A percentile compares a stretch with the other conserved stretches of the same genome.
phyloP scores from a whole-genome alignment of 2,888 invertebrate genomes.

The Troides helena region DNA sequence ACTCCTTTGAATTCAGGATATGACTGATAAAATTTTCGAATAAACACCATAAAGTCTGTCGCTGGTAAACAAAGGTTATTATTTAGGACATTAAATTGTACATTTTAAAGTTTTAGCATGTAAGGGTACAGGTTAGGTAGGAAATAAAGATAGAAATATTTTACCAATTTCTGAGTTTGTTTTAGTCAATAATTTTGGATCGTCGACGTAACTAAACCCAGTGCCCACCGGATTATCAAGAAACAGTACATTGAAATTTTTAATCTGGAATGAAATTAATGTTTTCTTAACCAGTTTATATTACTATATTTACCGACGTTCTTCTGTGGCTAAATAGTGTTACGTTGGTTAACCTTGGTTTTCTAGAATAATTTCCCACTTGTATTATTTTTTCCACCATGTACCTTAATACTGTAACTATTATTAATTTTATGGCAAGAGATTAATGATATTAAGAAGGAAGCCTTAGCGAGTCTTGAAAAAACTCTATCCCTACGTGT shows the following conservation, averaged over 20 bases:
- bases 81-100: not conserved
- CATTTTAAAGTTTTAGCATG: no score
- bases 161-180: not conserved
- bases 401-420: no score
- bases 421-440: no score
- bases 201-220: conserved; percentile 90
- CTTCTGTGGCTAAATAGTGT: no score
- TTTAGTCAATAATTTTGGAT: conserved; percentile 33
- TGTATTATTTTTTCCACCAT: no score
- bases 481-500: no score
- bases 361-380: no score
- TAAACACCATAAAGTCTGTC: not conserved
- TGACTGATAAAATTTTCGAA: not conserved
- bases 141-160: not conserved
- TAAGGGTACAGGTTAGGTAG: not conserved
- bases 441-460: no score
- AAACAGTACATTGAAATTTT: conserved; percentile 90
- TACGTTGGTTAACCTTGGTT: no score
- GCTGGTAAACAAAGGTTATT: not conserved
- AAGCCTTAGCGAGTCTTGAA: no score
- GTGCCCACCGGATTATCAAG: conserved; percentile 95
- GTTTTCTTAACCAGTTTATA: not conserved
- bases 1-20: not conserved
- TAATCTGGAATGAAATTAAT: conserved; percentile 75
- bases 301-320: not conserved